These are phyloP conservation scores for Bursaphelenchus mucronatus DNA, from an alignment of 1,140 invertebrate species.

Conservation along the genomic window DNA sequence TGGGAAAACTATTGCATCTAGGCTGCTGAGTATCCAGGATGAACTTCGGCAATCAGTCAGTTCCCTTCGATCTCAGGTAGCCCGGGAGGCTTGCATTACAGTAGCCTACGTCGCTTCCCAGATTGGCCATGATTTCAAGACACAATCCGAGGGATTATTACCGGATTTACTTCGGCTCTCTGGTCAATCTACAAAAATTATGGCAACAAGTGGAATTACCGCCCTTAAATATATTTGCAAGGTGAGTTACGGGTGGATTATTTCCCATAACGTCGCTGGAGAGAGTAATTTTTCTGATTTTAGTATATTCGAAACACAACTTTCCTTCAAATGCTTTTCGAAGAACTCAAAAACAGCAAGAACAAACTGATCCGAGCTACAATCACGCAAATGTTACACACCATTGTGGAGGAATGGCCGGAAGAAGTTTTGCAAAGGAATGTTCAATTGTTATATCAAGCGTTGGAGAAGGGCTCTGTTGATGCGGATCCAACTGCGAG, in stretches of 20 bases:
- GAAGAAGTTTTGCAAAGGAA: constrained; percentile 1
- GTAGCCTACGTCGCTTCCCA: too few relatives aligned
- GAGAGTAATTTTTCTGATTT: neutral
- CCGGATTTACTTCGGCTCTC: too few relatives aligned
- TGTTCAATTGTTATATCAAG: neutral
- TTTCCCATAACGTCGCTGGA: neutral
- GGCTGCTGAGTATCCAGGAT: too few relatives aligned
- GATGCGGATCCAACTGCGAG: constrained; percentile 11
- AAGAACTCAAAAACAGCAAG: constrained; percentile 10
- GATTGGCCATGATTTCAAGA: too few relatives aligned
- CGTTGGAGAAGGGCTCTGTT: neutral
- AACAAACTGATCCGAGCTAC: neutral
- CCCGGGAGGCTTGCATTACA: too few relatives aligned
- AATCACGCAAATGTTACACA: constrained; percentile 1
- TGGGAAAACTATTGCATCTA: too few relatives aligned
- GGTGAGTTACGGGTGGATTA: neutral
- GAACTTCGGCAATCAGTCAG: too few relatives aligned
- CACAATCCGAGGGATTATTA: too few relatives aligned
- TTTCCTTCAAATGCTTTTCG: neutral
- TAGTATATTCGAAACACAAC: constrained; percentile 3
- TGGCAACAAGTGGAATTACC: constrained; percentile 4
- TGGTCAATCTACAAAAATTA: neutral
- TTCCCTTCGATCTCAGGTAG: too few relatives aligned
- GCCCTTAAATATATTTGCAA: constrained; percentile 5
- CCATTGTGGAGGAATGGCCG: constrained; percentile 5